Evolutionary conservation across 1,140 invertebrate genomes (phyloP), one percentile per base, ranked within the genome.

Genomic region (Popillia japonica): DNA sequence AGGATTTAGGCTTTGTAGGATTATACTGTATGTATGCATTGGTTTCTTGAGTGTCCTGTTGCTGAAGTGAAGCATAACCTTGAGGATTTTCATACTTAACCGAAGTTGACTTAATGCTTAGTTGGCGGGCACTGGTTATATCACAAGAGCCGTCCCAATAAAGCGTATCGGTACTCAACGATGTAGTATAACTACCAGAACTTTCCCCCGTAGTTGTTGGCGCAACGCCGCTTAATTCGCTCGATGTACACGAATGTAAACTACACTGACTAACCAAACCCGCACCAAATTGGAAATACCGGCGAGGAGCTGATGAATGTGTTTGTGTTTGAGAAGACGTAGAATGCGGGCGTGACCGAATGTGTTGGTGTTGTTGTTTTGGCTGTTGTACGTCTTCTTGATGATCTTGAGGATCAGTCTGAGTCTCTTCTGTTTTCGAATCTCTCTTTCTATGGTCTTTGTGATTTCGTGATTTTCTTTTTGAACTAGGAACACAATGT

Each of bases 151-250:
- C 90, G 81, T 95, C 94, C 93, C 94, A 95, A 81, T 94, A 95
- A 0, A 96, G 87, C 2, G 94, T 95, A 80, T 96, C 94, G 1
- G 93, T 95, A 82, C 94, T 95, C 0, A 95, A 86, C 0, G 94
- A 95, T 14, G 94, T 96, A 0, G 94, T 94, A 81, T 95, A 95
- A 23, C 93, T 94, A 2, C 93, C 92, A 6, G 89, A 91, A 59
- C 92, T 93, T 75, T 92, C 92, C 27, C 92, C 92, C 6, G 87
- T 91, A 6, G 88, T 90, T 0, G 89, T 88, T 0, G 89, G 88
- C 3, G 87, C 88, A 0, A 87, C 86, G 10, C 87, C 88, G 10
- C 88, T 91, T n/a, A 92, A 86, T 77, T 93, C 93, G 82, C 93
- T 95, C 2, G 93, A 94, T 0, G 93, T 93, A 80, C 93, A 94